Evolutionary conservation across 1,140 invertebrate species (phyloP).

Genomic region (Cardiocondyla obscurior): DNA sequence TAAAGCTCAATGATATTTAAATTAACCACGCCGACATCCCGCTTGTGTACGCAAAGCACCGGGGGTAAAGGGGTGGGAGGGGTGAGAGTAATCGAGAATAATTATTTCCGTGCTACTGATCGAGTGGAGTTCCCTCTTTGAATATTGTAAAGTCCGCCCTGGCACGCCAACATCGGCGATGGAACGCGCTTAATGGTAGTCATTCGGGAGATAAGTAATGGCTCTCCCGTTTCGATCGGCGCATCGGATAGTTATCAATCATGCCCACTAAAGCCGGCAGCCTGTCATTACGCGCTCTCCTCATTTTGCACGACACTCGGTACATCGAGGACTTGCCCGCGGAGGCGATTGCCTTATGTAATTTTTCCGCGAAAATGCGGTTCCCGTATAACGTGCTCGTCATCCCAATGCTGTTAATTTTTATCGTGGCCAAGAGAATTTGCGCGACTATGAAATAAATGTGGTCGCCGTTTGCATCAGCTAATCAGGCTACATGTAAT

Average conservation of each 20-base stretch:
- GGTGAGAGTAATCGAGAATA: slow-evolving; percentile 59
- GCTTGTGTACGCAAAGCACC: slow-evolving; percentile 20
- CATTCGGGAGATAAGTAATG: slow-evolving; percentile 77
- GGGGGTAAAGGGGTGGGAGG: not conserved
- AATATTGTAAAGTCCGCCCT: slow-evolving; percentile 49
- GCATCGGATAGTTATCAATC: slow-evolving; percentile 80
- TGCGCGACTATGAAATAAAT: not conserved
- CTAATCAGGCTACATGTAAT: not conserved
- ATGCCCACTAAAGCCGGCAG: slow-evolving; percentile 64
- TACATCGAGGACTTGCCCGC: slow-evolving; percentile 36
- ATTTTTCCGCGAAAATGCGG: slow-evolving; percentile 51
- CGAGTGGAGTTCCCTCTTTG: slow-evolving; percentile 49
- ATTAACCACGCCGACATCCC: slow-evolving; percentile 4
- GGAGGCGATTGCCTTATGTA: slow-evolving; percentile 51
- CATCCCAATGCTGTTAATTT: not conserved
- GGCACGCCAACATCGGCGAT: slow-evolving; percentile 33
- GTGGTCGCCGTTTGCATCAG: not conserved
- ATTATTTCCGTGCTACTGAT: slow-evolving; percentile 68
- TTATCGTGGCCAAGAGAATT: not conserved
- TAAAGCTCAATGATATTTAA: slow-evolving; percentile 52
- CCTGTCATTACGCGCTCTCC: slow-evolving; percentile 75
- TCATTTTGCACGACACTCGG: slow-evolving; percentile 68
- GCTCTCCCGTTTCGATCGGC: slow-evolving; percentile 79
- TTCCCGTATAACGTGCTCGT: slow-evolving; percentile 25
- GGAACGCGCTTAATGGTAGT: slow-evolving; percentile 77